phyloP scores from a whole-genome alignment of 2,888 invertebrate species.

The Tetragonisca angustula region DNA sequence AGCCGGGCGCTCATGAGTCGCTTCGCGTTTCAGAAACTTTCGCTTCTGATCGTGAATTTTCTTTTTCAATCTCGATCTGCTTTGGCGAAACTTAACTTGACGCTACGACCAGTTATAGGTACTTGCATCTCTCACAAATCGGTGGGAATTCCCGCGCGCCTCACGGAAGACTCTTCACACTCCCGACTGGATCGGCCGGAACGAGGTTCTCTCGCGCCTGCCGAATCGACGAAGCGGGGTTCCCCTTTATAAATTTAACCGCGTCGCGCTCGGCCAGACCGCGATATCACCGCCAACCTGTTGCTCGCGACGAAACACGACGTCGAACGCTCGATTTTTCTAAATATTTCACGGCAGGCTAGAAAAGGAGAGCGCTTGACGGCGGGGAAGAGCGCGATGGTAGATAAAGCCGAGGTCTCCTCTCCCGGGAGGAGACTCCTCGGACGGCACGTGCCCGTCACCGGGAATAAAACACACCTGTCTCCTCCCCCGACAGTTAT shows the following conservation, averaged over 20 bases:
- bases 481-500: conserved; percentile 72
- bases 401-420: conserved; percentile 56
- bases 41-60: too few species aligned
- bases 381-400: not conserved
- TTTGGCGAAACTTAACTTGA: too few species aligned
- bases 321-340: conserved; percentile 50
- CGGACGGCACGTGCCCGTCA: conserved; percentile 61
- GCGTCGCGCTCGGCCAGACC: conserved; percentile 11
- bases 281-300: conserved; percentile 63
- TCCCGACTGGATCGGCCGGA: not conserved
- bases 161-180: too few species aligned
- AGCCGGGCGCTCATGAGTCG: not conserved
- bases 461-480: conserved; percentile 76
- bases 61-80: too few species aligned
- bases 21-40: too few species aligned
- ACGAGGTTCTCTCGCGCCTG: conserved; percentile 6
- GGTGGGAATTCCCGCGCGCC: too few species aligned
- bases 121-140: too few species aligned
- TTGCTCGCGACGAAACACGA: conserved; percentile 41
- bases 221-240: conserved; percentile 37
- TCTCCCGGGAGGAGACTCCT: not conserved
- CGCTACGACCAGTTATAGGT: too few species aligned
- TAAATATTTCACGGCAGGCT: conserved; percentile 60
- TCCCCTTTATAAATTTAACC: conserved; percentile 56
- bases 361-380: not conserved